These are phyloP conservation scores for Microtus richardsoni DNA, from an alignment of 2,113 vertebrate species.

Conservation along the genomic window DNA sequence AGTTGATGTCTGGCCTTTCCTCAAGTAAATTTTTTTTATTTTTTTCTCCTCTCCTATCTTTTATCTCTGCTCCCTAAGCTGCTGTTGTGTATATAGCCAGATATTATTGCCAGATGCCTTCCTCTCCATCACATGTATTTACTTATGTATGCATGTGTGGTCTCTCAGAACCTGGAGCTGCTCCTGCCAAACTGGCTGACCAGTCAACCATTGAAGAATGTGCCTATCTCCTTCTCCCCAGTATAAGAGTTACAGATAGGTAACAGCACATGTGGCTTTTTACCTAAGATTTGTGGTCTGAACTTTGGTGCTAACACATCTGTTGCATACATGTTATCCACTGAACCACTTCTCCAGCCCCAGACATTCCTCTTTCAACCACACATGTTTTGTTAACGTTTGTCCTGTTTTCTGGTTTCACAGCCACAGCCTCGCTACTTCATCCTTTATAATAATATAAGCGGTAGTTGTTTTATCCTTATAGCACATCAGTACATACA, in stretches of 20 bases:
- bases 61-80: no score
- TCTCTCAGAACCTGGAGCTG: not conserved
- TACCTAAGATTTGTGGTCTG: not conserved
- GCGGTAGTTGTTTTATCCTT: not conserved
- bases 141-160: not conserved
- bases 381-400: not conserved
- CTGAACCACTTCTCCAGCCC: not conserved
- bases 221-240: not conserved
- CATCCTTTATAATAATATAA: not conserved
- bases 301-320: no score
- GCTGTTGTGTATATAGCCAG: not conserved
- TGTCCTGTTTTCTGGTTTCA: not conserved
- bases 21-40: not conserved
- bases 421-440: not conserved
- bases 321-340: no score
- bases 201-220: not conserved
- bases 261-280: not conserved
- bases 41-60: not conserved
- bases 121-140: no score
- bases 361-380: not conserved
- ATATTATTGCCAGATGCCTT: no score
- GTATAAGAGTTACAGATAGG: not conserved
- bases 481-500: not conserved
- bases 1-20: not conserved
- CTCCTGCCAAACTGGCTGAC: not conserved